Conservation (phyloP, 2,888 invertebrate genomes). For the Chrysina gloriosa region DNA sequence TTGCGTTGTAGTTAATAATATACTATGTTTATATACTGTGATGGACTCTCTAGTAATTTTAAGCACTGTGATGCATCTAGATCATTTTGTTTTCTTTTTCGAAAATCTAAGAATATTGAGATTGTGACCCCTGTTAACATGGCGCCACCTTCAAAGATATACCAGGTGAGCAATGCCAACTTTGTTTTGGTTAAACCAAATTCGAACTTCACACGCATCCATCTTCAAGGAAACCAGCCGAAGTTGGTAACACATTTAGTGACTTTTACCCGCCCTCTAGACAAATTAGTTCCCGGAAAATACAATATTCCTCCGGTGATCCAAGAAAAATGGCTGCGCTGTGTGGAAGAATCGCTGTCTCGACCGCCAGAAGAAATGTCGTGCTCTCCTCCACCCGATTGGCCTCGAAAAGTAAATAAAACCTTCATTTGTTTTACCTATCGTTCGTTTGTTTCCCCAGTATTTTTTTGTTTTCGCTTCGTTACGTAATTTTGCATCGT, state of each 20-base stretch:
- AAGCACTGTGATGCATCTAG: too few species aligned
- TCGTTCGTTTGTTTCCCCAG: constrained; percentile 40
- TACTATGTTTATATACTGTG: too few species aligned
- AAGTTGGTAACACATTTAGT: constrained; percentile 18
- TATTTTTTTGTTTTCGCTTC: constrained; percentile 39
- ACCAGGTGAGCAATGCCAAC: too few species aligned
- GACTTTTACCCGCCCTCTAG: constrained; percentile 38
- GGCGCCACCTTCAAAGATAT: too few species aligned
- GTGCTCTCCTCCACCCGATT: constrained; percentile 72
- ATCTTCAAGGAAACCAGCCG: too few species aligned
- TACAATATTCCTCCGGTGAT: constrained; percentile 8
- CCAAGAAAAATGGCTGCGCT: constrained; percentile 79
- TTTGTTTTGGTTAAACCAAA: too few species aligned
- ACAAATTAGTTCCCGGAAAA: constrained; percentile 1
- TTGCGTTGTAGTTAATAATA: too few species aligned
- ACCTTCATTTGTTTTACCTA: constrained; percentile 42
- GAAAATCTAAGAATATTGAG: too few species aligned
- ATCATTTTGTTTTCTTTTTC: too few species aligned
- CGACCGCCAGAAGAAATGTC: constrained; percentile 74
- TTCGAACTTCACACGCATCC: too few species aligned
- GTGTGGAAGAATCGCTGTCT: constrained; percentile 77
- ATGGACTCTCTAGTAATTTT: too few species aligned
- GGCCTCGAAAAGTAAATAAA: constrained; percentile 74
- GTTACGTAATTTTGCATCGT: constrained; percentile 60
- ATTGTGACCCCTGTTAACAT: too few species aligned